These are phyloP conservation scores for Morus bassanus DNA, from an alignment of 2,797 vertebrate species.

Conservation along the genomic window DNA sequence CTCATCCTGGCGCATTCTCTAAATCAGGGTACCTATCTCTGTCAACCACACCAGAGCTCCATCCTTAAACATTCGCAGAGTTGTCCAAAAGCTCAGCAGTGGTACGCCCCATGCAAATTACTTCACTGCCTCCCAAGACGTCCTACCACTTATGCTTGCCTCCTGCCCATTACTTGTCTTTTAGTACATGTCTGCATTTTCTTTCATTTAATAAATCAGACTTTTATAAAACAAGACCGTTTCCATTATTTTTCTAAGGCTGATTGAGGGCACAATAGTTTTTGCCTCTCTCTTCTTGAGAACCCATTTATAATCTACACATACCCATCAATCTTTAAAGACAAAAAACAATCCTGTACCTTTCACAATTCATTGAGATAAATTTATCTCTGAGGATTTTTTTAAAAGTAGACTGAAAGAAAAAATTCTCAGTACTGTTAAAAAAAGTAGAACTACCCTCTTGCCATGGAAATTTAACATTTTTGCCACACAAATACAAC, in stretches of 20 bases:
- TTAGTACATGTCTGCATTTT: not conserved
- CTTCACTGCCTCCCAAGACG: not conserved
- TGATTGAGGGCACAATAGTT: not conserved
- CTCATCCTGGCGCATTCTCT: not conserved
- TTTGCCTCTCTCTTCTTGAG: not conserved
- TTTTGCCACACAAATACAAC: not conserved
- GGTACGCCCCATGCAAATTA: rapidly evolving
- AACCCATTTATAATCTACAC: not conserved
- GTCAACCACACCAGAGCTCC: not conserved
- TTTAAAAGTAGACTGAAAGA: not conserved
- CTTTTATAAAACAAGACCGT: not conserved
- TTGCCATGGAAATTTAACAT: not conserved
- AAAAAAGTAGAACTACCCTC: not conserved
- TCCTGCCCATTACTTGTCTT: not conserved
- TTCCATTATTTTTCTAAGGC: not conserved
- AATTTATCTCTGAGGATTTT: not conserved
- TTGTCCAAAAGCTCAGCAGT: not conserved
- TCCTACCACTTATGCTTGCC: not conserved
- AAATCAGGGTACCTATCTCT: not conserved
- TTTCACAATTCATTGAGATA: not conserved
- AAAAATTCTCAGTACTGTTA: not conserved
- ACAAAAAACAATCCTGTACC: not conserved
- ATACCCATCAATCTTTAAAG: not conserved
- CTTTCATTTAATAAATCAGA: not conserved
- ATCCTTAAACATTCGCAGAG: not conserved